Evolutionary conservation across 1,140 invertebrate species (phyloP).

Genomic region (Macrostomum lignano): DNA sequence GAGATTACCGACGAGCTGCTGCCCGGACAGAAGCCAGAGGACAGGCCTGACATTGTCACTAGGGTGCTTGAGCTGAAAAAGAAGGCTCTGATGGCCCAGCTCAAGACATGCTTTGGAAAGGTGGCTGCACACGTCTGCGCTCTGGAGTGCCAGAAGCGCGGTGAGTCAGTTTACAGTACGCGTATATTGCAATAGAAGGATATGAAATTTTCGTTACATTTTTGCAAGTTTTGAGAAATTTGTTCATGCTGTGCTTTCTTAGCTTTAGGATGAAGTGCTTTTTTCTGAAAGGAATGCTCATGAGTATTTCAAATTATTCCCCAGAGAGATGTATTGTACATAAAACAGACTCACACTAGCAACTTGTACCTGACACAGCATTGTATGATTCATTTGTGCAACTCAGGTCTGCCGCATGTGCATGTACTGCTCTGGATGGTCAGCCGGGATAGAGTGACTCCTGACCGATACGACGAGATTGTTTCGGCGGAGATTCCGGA

Average conservation of each 20-base stretch:
- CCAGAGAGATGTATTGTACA: too few species aligned
- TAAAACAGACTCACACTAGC: too few species aligned
- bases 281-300: too few species aligned
- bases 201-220: too few species aligned
- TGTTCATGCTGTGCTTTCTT: too few species aligned
- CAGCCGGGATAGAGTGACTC: slow-evolving; percentile 7
- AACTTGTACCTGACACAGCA: too few species aligned
- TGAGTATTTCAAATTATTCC: too few species aligned
- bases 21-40: slow-evolving; percentile 11
- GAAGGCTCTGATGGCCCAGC: slow-evolving; percentile 26
- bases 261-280: too few species aligned
- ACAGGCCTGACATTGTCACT: slow-evolving; percentile 26
- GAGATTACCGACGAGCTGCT: slow-evolving; percentile 20
- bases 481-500: slow-evolving; percentile 10
- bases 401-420: slow-evolving; percentile 30
- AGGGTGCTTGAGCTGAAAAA: slow-evolving; percentile 30
- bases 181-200: too few species aligned
- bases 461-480: slow-evolving; percentile 8
- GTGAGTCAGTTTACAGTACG: too few species aligned
- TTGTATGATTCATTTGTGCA: too few species aligned
- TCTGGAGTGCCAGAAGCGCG: slow-evolving; percentile 32
- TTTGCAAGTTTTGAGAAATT: too few species aligned
- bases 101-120: slow-evolving; percentile 18
- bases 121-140: slow-evolving; percentile 18
- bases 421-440: slow-evolving; percentile 29